These are phyloP conservation scores for Pungitius pungitius DNA, from an alignment of 2,113 vertebrate genomes.

Conservation along the genomic window DNA sequence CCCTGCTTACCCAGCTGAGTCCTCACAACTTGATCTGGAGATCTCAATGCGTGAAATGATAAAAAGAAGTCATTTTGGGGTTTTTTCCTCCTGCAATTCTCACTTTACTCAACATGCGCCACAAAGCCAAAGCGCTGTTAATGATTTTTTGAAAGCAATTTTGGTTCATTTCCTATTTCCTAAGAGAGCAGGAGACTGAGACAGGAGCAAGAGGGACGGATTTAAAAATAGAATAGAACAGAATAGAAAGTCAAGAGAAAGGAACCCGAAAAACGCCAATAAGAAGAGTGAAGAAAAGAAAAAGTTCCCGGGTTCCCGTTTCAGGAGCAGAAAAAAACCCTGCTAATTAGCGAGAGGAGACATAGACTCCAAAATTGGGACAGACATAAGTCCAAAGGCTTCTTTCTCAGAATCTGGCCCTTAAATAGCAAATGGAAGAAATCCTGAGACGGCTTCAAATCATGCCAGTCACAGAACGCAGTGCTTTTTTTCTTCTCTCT, in stretches of 20 bases:
- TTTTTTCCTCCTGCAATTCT: conserved; percentile 6
- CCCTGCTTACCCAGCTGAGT: conserved; percentile 15
- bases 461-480: conserved; percentile 13
- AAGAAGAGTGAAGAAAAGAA: conserved; percentile 15
- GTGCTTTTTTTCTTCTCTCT: conserved; percentile 6
- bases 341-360: conserved; percentile 59
- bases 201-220: conserved; percentile 34
- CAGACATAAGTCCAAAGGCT: conserved; percentile 38
- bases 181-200: conserved; percentile 43
- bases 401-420: conserved; percentile 45
- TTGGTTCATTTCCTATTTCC: conserved; percentile 47
- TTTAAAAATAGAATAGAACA: conserved; percentile 59
- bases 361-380: conserved; percentile 38
- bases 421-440: conserved; percentile 22
- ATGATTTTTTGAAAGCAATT: conserved; percentile 58
- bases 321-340: conserved; percentile 35
- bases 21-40: conserved; percentile 46
- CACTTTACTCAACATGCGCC: not conserved
- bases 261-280: conserved; percentile 14
- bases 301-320: conserved; percentile 22
- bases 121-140: conserved; percentile 19
- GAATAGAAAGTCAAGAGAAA: conserved; percentile 10
- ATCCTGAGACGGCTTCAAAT: conserved; percentile 37
- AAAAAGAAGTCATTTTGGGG: conserved; percentile 10
- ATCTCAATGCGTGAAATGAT: conserved; percentile 57